Conservation (phyloP, 2,113 vertebrate species). For the Anguilla rostrata region DNA sequence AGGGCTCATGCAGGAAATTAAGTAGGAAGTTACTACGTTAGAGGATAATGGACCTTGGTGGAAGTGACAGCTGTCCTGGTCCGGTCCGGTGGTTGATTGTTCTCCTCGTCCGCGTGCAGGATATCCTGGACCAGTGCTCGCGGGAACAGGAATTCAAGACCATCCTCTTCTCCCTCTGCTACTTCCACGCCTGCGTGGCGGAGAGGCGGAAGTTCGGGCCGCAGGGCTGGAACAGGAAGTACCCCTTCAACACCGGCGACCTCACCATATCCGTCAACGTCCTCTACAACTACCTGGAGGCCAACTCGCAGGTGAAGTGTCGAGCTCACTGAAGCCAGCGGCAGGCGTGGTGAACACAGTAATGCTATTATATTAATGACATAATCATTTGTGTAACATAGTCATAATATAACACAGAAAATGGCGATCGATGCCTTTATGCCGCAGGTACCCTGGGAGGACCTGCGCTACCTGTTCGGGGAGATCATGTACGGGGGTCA, state of each 20-base stretch:
- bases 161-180: slow-evolving; percentile 79
- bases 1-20: too few relatives aligned
- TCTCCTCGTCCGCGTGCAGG: slow-evolving; percentile 48
- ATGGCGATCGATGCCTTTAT: slow-evolving; percentile 20
- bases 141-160: slow-evolving; percentile 81
- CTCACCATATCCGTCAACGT: slow-evolving; percentile 79
- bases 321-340: background rate
- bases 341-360: background rate
- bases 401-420: background rate
- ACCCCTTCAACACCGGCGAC: slow-evolving; percentile 78
- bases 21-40: too few relatives aligned
- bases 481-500: slow-evolving; percentile 84
- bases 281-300: slow-evolving; percentile 80
- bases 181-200: slow-evolving; percentile 77
- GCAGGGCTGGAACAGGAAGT: slow-evolving; percentile 79
- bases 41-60: background rate
- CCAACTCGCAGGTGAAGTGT: slow-evolving; percentile 73
- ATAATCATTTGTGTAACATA: background rate
- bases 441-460: slow-evolving; percentile 76
- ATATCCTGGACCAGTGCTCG: slow-evolving; percentile 75
- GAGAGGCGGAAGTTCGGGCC: slow-evolving; percentile 78
- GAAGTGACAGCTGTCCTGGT: background rate
- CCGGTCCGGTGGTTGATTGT: background rate
- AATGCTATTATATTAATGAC: too few relatives aligned
- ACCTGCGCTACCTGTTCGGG: slow-evolving; percentile 78